Evolutionary conservation across 2,888 invertebrate genomes (phyloP).

Genomic region (Synergus umbraculus): DNA sequence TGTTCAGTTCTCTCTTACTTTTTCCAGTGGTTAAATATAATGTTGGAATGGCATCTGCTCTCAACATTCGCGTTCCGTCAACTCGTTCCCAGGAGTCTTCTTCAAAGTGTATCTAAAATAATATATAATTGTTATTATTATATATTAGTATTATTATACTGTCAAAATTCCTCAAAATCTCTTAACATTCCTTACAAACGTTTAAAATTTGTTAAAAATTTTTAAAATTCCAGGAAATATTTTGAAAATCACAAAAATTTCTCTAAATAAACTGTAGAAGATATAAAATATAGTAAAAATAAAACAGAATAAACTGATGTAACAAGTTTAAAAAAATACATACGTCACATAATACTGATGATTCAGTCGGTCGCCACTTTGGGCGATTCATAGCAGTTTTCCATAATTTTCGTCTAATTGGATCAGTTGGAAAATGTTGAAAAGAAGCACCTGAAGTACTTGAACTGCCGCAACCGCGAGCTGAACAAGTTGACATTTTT

Average conservation of each 20-base stretch:
- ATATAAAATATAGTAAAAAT: too few species aligned
- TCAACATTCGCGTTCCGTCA: neutral
- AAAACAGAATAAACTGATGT: neutral
- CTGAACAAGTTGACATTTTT: conserved; percentile 17
- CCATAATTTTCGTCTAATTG: conserved; percentile 12
- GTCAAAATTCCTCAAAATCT: too few species aligned
- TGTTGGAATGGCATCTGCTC: neutral
- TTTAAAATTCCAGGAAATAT: neutral
- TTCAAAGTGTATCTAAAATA: conserved; percentile 13
- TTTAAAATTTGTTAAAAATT: too few species aligned
- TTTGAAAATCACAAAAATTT: neutral
- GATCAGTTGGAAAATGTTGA: conserved; percentile 3
- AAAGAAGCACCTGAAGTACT: conserved; percentile 1
- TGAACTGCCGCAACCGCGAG: conserved; percentile 4
- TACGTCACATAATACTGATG: conserved; percentile 10
- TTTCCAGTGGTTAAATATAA: conserved; percentile 9
- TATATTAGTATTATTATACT: too few species aligned
- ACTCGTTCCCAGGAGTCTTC: conserved; percentile 13
- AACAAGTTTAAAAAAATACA: neutral
- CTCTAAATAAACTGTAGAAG: too few species aligned
- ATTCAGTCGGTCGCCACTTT: conserved; percentile 10
- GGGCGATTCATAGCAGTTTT: conserved; percentile 14
- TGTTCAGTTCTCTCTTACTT: conserved; percentile 1
- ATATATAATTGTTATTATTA: neutral
- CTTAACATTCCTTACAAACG: too few species aligned